Evolutionary conservation across 2,888 invertebrate species (phyloP), one percentile per base, ranked within the genome.

Genomic region (Clunio marinus): DNA sequence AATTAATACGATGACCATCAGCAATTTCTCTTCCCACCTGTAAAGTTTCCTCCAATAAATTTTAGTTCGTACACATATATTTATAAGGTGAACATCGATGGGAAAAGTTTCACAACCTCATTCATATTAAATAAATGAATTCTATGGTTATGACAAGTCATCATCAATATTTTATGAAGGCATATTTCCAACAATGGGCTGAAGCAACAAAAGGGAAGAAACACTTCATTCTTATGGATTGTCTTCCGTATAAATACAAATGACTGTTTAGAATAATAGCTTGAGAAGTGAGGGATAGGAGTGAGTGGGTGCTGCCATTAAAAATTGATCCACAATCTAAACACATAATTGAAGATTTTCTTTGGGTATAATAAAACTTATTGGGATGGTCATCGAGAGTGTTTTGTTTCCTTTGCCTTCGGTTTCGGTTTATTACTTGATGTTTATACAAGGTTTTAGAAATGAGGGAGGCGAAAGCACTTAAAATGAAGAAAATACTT

Each of bases 261-360:
- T 17, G 58, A 58, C 24, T 58, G 58, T 58, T 27, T 13, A n/a
- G 25, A 17, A 51, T 51, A 51, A 51, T 51, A 15, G 41, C n/a
- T 41, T 55, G 27, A 58, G 22, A n/a, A 58, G 17, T n/a, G 58
- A 22, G n/a, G 55, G 25, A 28, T 35, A 27, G 13, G 22, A 45
- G 20, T 8, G 2, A n/a, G 27, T 4, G 22, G 57, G 25, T 17
- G 57, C 3, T 4, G 13, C 10, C 59, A 59, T 59, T 59, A 59
- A 28, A 59, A 59, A 59, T 59, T 59, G 59, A 59, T 59, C 59
- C 59, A 59, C 59, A 59, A 59, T 59, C 59, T 35, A 59, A 59
- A 59, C 35, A 57, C 25, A 57, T 27, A 57, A 57, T 57, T 57
- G 27, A 57, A n/a, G 57, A 27, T 57, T 57, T 27, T 27, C 25